Percentiles rank a stretch among this genome's conserved stretches.
Conservation (phyloP, 2,888 invertebrate genomes). For the Arrhopalites spinosus region DNA sequence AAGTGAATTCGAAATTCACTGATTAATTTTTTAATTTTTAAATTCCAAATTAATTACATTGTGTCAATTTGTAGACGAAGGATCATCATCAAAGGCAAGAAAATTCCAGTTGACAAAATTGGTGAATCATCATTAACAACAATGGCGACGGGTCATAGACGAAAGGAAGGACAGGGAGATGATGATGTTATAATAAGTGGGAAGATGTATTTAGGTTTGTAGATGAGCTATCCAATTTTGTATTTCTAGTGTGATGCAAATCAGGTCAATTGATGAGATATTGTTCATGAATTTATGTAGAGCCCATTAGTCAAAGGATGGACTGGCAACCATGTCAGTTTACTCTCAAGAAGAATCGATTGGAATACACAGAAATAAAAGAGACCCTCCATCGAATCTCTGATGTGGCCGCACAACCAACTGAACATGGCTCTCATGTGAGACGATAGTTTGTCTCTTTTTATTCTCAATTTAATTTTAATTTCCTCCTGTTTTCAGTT, state of each 20-base stretch:
- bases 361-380: slow-evolving; percentile 50
- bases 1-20: neutral
- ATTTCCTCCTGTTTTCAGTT: neutral
- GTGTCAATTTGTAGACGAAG: no score
- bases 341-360: slow-evolving; percentile 45
- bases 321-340: slow-evolving; percentile 51
- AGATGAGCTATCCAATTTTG: neutral
- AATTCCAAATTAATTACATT: slow-evolving; percentile 61
- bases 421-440: neutral
- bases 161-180: neutral
- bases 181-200: slow-evolving; percentile 50
- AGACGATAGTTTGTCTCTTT: neutral
- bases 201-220: slow-evolving; percentile 48
- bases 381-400: neutral
- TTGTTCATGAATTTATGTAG: no score
- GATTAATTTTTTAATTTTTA: slow-evolving; percentile 21
- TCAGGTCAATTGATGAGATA: slow-evolving; percentile 35
- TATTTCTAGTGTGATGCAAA: no score
- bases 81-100: slow-evolving; percentile 88
- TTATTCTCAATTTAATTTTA: no score
- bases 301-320: no score
- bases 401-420: neutral
- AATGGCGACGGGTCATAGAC: neutral
- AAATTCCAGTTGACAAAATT: slow-evolving; percentile 59
- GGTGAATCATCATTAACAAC: slow-evolving; percentile 48